phyloP scores from a whole-genome alignment of 53 echinoderm and acorn worm species.

The Pentamera pediparva region DNA sequence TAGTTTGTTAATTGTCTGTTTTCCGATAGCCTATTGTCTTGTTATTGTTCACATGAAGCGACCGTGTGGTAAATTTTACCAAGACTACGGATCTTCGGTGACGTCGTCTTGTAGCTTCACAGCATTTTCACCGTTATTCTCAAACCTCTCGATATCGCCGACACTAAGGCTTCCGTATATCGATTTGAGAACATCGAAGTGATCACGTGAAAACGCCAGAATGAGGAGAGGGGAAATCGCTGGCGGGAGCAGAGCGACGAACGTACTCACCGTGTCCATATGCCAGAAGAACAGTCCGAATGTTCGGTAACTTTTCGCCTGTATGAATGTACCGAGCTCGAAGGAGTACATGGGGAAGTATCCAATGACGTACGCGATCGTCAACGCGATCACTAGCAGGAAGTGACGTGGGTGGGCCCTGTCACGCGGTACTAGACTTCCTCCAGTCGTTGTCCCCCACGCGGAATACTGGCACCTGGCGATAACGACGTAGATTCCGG shows the following conservation, averaged over 20 bases:
- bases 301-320: not conserved
- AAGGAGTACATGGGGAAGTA: constrained; percentile 14
- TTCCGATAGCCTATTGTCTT: too few relatives aligned
- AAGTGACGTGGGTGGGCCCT: not conserved
- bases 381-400: not conserved
- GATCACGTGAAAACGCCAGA: constrained; percentile 8
- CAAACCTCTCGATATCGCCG: not conserved
- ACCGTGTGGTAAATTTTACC: too few relatives aligned
- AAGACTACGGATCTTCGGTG: too few relatives aligned
- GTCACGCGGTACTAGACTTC: constrained; percentile 26
- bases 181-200: not conserved
- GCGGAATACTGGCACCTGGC: not conserved
- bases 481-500: not conserved
- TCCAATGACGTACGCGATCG: not conserved
- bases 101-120: too few relatives aligned
- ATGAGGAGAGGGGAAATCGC: not conserved
- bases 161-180: not conserved
- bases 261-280: not conserved
- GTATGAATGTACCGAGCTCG: not conserved
- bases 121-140: too few relatives aligned
- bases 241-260: constrained; percentile 1
- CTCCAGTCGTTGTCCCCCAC: constrained; percentile 13
- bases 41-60: too few relatives aligned
- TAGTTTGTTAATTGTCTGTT: too few relatives aligned
- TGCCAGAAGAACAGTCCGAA: not conserved